Evolutionary conservation across 2,888 invertebrate species (phyloP).

Genomic region (Eupsilia transversa): DNA sequence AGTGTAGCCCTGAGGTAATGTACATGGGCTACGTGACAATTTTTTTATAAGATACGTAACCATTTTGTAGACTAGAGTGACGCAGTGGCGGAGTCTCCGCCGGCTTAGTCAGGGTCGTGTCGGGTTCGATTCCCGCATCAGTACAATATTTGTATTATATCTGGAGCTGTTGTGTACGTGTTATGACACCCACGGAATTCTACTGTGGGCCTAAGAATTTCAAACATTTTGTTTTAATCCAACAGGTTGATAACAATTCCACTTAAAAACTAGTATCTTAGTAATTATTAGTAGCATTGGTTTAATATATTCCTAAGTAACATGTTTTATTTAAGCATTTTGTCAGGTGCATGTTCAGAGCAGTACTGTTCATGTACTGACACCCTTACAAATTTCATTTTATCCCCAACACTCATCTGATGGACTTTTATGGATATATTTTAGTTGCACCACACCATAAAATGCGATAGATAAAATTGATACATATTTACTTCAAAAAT

Average conservation of each 20-base stretch:
- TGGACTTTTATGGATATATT: background rate
- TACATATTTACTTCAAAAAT: constrained; percentile 4
- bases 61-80: constrained; percentile 31
- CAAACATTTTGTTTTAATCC: constrained; percentile 44
- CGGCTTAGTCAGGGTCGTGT: constrained; percentile 16
- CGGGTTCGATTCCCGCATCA: constrained; percentile 43
- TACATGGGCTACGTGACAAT: constrained; percentile 29
- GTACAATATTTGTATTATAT: constrained; percentile 33
- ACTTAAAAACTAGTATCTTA: constrained; percentile 8
- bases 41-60: constrained; percentile 46
- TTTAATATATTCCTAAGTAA: background rate
- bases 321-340: background rate
- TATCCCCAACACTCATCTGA: background rate
- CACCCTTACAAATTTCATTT: background rate
- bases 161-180: constrained; percentile 42
- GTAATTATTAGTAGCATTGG: background rate
- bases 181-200: constrained; percentile 50
- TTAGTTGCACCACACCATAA: background rate
- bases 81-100: constrained; percentile 28
- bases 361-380: background rate
- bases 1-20: constrained; percentile 23
- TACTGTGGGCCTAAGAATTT: constrained; percentile 61
- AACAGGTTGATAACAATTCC: constrained; percentile 9
- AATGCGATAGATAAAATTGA: too few relatives aligned
- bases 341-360: too few relatives aligned